Evolutionary conservation across 2,797 vertebrate genomes (phyloP), one percentile per base, ranked within the genome.

Genomic region (Spinus olivaceus): DNA sequence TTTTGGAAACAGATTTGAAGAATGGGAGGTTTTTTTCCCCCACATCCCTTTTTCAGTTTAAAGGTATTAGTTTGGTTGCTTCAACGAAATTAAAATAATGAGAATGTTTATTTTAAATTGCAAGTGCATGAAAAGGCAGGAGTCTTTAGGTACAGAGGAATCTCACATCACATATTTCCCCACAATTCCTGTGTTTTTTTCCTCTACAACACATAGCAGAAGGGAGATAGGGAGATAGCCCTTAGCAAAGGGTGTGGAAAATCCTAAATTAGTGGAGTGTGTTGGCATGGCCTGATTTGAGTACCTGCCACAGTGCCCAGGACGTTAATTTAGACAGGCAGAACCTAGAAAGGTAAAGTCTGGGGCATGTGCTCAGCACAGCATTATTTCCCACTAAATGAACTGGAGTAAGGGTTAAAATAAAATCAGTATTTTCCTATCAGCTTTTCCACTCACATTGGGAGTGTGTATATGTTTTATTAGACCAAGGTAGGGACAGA

Each of bases 11-110:
- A 53, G 15, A 51, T 60, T 60, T 72, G 73, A 92, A 79, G 20
- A 28, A 19, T 15, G 5, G 9, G 15, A 3, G 3, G 2, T 1
- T n/a, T 30, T 54, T 72, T 69, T 24, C 5, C 2, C 3, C 5
- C 35, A 57, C 12, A 10, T 60, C 23, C 37, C 13, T n/a, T 84
- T 64, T 50, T 32, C 54, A 54, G 20, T 84, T 84, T 42, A 67
- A 78, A 63, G 1, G 2, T 35, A 30, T 18, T 13, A 22, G 20
- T 78, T 74, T 74, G 21, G 4, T 91, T 63, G 33, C 44, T 71
- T 84, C 82, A 87, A 79, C 4, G 1, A 28, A 51, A 33, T 50
- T 41, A 57, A 84, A 78, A 41, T 54, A 86, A 56, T 24, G 9
- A 23, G 6, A 47, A 12, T 65, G 12, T 50, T 65, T 57, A 15